Evolutionary conservation across 2,113 vertebrate genomes (phyloP).

Genomic region (Neoarius graeffei): DNA sequence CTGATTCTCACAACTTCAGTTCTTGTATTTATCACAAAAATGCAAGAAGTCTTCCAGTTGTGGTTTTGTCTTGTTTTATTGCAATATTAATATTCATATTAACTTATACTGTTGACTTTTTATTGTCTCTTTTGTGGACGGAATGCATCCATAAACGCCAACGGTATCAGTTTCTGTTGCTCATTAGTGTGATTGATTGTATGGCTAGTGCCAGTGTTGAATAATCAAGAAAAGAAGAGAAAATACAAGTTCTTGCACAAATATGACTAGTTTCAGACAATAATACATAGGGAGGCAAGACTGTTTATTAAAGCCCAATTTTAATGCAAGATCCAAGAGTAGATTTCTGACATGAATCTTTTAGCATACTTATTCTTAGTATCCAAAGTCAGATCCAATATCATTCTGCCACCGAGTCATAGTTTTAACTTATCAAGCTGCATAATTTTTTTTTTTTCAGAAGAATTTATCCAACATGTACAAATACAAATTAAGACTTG

Average conservation of each 20-base stretch:
- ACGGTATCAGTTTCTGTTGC: not conserved
- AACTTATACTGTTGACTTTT: too few species aligned
- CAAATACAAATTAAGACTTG: not conserved
- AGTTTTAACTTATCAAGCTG: not conserved
- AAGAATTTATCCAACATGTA: not conserved
- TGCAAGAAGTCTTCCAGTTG: not conserved
- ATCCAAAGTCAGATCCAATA: not conserved
- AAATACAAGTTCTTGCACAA: not conserved
- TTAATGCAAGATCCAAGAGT: not conserved
- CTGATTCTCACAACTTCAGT: not conserved
- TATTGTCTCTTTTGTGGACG: not conserved
- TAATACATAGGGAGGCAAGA: not conserved
- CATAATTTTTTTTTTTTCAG: not conserved
- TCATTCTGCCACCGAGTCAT: too few species aligned
- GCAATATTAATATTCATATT: not conserved
- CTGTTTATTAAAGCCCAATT: not conserved
- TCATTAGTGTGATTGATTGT: not conserved
- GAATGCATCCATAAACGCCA: not conserved
- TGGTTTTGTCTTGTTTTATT: not conserved
- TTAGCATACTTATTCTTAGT: not conserved
- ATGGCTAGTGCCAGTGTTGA: not conserved
- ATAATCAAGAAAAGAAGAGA: too few species aligned
- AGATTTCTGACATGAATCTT: conserved; percentile 11
- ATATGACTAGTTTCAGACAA: not conserved
- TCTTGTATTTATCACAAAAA: not conserved